Conservation (phyloP, 2,888 invertebrate species). For the Phalera bucephala region DNA sequence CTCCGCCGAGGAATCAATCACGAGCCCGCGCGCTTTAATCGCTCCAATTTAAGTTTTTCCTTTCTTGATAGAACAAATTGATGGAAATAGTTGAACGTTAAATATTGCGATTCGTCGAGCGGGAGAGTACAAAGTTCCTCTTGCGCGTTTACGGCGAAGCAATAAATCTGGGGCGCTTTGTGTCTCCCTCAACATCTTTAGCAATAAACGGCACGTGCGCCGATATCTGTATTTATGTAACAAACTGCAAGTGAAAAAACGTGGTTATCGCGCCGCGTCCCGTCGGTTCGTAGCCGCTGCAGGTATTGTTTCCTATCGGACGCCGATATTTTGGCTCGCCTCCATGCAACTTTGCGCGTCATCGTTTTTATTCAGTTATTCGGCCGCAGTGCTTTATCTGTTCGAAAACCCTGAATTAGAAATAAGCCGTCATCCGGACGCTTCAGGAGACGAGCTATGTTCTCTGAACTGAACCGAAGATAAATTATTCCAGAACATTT, state of each 20-base stretch:
- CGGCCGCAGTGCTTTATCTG: slow-evolving; percentile 58
- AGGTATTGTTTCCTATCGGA: slow-evolving; percentile 45
- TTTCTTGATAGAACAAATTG: slow-evolving; percentile 67
- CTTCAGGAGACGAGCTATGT: too few relatives aligned
- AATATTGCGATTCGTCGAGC: slow-evolving; percentile 62
- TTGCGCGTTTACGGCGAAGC: slow-evolving; percentile 59
- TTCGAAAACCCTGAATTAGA: slow-evolving; percentile 68
- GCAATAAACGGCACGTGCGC: slow-evolving; percentile 71
- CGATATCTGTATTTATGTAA: slow-evolving; percentile 64
- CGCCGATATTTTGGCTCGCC: slow-evolving; percentile 41
- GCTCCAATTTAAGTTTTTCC: slow-evolving; percentile 73
- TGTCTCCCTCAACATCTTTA: slow-evolving; percentile 64
- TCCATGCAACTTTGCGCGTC: slow-evolving; percentile 43
- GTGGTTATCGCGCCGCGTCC: slow-evolving; percentile 47
- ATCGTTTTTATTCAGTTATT: slow-evolving; percentile 70
- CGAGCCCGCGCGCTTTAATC: slow-evolving; percentile 60
- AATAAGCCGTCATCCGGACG: slow-evolving; percentile 50
- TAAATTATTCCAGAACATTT: slow-evolving; percentile 77
- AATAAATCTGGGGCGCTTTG: slow-evolving; percentile 71
- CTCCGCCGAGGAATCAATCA: slow-evolving; percentile 67
- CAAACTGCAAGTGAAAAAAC: slow-evolving; percentile 64
- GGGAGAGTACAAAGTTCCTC: slow-evolving; percentile 63
- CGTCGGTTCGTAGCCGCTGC: slow-evolving; percentile 20
- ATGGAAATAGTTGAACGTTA: slow-evolving; percentile 72
- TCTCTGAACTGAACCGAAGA: slow-evolving; percentile 69